Evolutionary conservation across 2,113 vertebrate species (phyloP), one percentile per base, ranked within the genome.

Genomic region (Herpetotheres cachinnans): DNA sequence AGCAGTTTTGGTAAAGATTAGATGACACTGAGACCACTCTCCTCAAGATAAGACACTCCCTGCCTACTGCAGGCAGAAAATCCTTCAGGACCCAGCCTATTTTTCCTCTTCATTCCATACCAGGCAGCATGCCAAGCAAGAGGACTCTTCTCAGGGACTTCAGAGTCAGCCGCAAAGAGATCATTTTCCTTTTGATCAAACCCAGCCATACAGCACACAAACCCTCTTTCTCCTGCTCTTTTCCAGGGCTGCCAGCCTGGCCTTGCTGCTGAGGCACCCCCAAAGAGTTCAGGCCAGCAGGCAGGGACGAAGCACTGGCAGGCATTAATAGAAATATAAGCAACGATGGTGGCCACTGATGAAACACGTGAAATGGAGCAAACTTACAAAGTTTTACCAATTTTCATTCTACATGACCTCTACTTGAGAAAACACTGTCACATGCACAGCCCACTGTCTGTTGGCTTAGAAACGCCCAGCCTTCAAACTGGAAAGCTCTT

Each of bases 341-440:
- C 24, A 42, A 15, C 4, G 1, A 21, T 0, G 0, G 34, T 3
- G 5, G 42, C 10, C 40, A 30, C 16, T 65, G 21, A 47, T 3
- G 13, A 7, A 95, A 71, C 12, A 59, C 5, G 6, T 88, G 26
- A 42, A 42, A 21, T 3, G 11, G 13, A 40, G 11, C 24, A 86
- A 54, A 49, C 0, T 0, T 30, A 50, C 13, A 3, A 79, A 62
- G n/a, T 46, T 77, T 89, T 61, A 50, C 22, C 47, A 42, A 1
- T 58, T n/a, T 3, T 42, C 16, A n/a, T 32, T 8, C 59, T 72
- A n/a, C 3, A 10, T 6, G 1, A 50, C 13, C 15, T 76, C 15
- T 69, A 12, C 34, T 76, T 40, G 29, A 40, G 29, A 76, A 63
- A 34, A 74, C 59, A 11, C 30, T 55, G 85, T 29, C 36, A 67